These are phyloP conservation scores for Xyliphius kryptos DNA, from an alignment of 2,113 vertebrate species.

Conservation along the genomic window DNA sequence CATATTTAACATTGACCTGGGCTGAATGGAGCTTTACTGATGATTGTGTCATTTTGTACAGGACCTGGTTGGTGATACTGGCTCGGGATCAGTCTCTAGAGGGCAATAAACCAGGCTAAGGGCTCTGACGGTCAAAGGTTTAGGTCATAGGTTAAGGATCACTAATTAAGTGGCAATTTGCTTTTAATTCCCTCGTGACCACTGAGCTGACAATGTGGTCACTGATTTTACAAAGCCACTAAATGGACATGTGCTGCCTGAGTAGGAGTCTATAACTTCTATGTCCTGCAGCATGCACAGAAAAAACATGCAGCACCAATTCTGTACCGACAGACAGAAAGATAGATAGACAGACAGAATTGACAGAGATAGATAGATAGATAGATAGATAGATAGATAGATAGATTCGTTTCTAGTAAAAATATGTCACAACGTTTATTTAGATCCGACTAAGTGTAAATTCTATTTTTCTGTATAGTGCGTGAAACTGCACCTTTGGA, in stretches of 20 bases:
- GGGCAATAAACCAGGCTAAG: conserved; percentile 32
- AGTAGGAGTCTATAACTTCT: too few relatives aligned
- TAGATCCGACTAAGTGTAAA: conserved; percentile 1
- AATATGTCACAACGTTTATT: too few relatives aligned
- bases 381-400: too few relatives aligned
- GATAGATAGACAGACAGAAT: too few relatives aligned
- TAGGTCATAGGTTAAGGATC: conserved; percentile 33
- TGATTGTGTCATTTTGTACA: conserved; percentile 20
- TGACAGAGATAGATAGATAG: too few relatives aligned
- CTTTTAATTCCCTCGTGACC: conserved; percentile 29
- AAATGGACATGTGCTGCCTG: conserved; percentile 31
- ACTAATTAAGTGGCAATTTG: conserved; percentile 33
- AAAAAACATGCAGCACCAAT: too few relatives aligned
- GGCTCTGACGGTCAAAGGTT: conserved; percentile 28
- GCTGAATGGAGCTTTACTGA: conserved; percentile 22
- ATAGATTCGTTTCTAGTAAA: too few relatives aligned
- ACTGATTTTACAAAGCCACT: conserved; percentile 18
- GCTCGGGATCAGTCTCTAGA: conserved; percentile 23
- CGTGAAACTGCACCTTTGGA: neutral
- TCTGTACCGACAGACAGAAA: too few relatives aligned
- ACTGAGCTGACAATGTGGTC: neutral
- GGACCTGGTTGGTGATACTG: conserved; percentile 5
- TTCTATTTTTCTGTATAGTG: conserved; percentile 3
- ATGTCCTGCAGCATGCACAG: too few relatives aligned
- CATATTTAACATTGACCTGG: conserved; percentile 12